Conservation (phyloP, 2,888 invertebrate genomes). For the Chrysodeixis includens region DNA sequence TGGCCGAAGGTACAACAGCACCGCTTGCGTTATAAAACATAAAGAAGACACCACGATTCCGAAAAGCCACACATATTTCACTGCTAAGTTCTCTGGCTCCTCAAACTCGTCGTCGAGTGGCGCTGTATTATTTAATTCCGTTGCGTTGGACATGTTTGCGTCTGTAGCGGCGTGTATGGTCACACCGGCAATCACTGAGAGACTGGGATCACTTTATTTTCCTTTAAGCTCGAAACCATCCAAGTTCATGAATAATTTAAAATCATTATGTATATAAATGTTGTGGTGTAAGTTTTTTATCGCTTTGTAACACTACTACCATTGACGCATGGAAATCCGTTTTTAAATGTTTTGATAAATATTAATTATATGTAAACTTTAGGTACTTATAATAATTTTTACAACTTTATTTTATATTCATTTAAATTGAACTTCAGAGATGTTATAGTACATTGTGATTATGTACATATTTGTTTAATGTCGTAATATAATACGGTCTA, state of each 20-base stretch:
- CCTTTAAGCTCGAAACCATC: not conserved
- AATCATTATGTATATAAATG: not conserved
- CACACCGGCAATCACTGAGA: not conserved
- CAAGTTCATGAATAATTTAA: slow-evolving; percentile 2
- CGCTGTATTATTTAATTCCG: slow-evolving; percentile 11
- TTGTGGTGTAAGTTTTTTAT: not conserved
- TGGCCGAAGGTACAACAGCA: slow-evolving; percentile 61
- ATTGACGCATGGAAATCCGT: not conserved
- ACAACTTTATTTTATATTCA: no score
- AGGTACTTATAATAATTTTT: no score
- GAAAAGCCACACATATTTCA: slow-evolving; percentile 59
- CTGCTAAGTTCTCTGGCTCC: not conserved
- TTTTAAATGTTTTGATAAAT: not conserved
- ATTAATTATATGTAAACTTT: not conserved
- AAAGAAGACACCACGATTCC: slow-evolving; percentile 68
- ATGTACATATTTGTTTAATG: no score
- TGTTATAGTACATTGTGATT: no score
- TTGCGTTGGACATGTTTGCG: slow-evolving; percentile 30
- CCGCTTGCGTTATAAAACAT: slow-evolving; percentile 65
- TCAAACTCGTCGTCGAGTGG: no score
- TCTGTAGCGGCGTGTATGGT: slow-evolving; percentile 6
- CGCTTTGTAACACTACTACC: not conserved
- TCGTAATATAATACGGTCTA: no score
- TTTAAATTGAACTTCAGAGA: no score
- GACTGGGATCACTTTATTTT: slow-evolving; percentile 20